Evolutionary conservation across 2,888 invertebrate species (phyloP), one percentile per base, ranked within the genome.

Genomic region (Oasisia sp.): DNA sequence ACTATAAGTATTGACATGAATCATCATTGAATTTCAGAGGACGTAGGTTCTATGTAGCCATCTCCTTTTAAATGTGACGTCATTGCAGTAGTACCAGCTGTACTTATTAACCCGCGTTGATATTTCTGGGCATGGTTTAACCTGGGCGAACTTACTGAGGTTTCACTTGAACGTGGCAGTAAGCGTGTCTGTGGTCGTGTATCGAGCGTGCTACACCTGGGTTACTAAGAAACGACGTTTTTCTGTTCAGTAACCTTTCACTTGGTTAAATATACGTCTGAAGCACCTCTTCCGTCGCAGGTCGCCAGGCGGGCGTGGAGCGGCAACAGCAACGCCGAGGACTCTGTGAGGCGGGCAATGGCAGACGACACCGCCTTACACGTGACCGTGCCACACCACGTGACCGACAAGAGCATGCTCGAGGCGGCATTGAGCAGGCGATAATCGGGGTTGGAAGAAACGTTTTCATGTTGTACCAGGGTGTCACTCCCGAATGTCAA

Each of bases 261-360:
- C 74, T 19, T 74, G 27, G 7, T 19, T 74, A 1, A 74, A 74
- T 74, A n/a, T 19, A 90, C 27, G 38, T 4, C 38, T 90, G 14
- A 44, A 90, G 38, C 38, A n/a, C 90, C 44, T 90, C 89, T 91
- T 32, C 92, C 74, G 27, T 93, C 94, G 0, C 94, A 97, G 97
- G 96, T 97, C 50, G 96, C 96, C 1, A 95, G 97, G 91, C 95
- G 97, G 9, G 96, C 97, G 89, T 97, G 97, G 97, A 96, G 97
- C 12, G 97, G 97, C 4, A 97, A 97, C 94, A 94, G 94, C 14
- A 96, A 97, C 93, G 97, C 97, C 1, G 95, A 96, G 92, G 96
- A 97, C 93, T 97, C 97, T 0, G 97, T 97, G 58, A 94, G 95
- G 91, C 95, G 96, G 92, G 97, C 97, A 38, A 97, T 97, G 97